phyloP scores from a whole-genome alignment of 2,888 invertebrate species.

The Cinara cedri region DNA sequence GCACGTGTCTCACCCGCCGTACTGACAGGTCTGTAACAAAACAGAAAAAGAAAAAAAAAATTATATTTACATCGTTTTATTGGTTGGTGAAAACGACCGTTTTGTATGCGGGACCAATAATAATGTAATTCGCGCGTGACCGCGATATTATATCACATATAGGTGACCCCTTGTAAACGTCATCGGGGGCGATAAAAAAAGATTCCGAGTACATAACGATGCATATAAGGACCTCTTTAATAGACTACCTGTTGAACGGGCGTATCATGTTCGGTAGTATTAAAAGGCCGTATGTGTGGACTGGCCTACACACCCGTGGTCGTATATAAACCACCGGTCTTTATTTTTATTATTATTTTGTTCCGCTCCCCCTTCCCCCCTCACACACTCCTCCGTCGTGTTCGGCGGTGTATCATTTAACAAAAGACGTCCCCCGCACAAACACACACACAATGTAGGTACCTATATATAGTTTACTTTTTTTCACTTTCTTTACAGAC shows the following conservation, averaged over 20 bases:
- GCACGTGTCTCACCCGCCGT: constrained; percentile 63
- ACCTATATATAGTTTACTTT: constrained; percentile 2
- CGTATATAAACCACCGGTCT: constrained; percentile 4
- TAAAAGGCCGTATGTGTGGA: constrained; percentile 7
- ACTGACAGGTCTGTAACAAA: constrained; percentile 63
- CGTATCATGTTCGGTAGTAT: background rate
- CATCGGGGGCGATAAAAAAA: constrained; percentile 32
- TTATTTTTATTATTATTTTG: background rate
- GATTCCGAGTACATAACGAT: constrained; percentile 32
- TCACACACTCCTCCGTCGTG: too few relatives aligned
- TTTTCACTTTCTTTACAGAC: constrained; percentile 10
- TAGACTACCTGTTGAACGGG: constrained; percentile 54
- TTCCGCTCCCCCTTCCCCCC: too few relatives aligned
- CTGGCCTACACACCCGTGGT: background rate
- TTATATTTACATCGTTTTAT: too few relatives aligned
- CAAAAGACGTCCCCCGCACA: constrained; percentile 37
- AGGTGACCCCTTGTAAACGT: constrained; percentile 41
- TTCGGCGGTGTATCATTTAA: constrained; percentile 46
- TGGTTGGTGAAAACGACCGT: background rate
- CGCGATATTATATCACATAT: background rate
- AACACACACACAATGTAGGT: too few relatives aligned
- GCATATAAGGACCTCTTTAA: constrained; percentile 51
- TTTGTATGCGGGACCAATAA: background rate
- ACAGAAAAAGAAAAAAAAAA: constrained; percentile 22
- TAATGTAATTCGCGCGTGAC: background rate